Evolutionary conservation across 2,888 invertebrate genomes (phyloP).

Genomic region (Diplazon laetatorius): DNA sequence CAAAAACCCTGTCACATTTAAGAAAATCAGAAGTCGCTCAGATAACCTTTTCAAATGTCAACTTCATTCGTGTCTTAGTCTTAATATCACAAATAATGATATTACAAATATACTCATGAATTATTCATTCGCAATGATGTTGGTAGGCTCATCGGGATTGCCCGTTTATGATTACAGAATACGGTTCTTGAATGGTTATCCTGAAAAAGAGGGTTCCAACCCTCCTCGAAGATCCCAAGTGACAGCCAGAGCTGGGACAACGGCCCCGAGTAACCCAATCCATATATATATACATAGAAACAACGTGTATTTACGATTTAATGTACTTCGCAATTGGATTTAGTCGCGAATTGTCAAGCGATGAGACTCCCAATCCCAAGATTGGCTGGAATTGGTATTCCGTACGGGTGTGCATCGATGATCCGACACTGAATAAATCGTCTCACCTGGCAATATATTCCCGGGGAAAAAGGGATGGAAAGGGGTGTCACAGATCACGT

Average conservation of each 20-base stretch:
- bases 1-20: too few species aligned
- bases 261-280: neutral
- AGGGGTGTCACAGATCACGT: neutral
- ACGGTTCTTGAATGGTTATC: neutral
- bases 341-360: neutral
- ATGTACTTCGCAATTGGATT: conserved; percentile 4
- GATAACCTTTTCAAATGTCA: too few species aligned
- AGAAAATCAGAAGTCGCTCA: too few species aligned
- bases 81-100: too few species aligned
- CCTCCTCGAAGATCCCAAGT: neutral
- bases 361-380: conserved; percentile 1
- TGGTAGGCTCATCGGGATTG: neutral
- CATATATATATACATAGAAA: too few species aligned
- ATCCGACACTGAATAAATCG: conserved; percentile 57
- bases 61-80: too few species aligned
- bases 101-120: neutral
- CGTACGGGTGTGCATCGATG: conserved; percentile 47
- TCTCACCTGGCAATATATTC: conserved; percentile 24
- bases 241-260: conserved; percentile 1
- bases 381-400: conserved; percentile 53
- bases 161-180: neutral
- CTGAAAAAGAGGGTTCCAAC: neutral
- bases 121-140: neutral
- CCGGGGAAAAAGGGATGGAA: conserved; percentile 10
- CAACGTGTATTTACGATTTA: neutral